Evolutionary conservation across 2,113 vertebrate genomes (phyloP), one percentile per base, ranked within the genome.

Genomic region (Recurvirostra avosetta): DNA sequence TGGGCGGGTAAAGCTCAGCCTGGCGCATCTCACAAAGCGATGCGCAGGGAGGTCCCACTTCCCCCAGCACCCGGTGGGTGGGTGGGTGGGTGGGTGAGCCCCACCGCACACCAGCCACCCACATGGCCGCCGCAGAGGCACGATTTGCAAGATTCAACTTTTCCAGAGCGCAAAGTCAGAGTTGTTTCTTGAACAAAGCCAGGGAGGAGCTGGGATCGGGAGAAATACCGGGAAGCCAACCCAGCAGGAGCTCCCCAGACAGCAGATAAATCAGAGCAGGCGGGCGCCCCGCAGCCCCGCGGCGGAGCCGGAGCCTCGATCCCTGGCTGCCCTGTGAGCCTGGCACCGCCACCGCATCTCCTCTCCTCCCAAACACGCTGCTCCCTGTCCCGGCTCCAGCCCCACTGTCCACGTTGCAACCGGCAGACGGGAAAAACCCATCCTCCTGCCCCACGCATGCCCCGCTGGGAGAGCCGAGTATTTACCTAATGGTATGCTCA

Each of bases 401-500:
- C 63, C 71, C 34, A 1, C 47, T 22, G 4, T 8, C 52, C 86
- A n/a, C 26, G 0, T 2, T 13, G 71, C 59, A 80, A n/a, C 40
- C 12, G 0, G 72, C 49, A 92, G 91, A 75, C 0, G 4, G 56
- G 65, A 38, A 50, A 45, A 93, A 14, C 6, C 27, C 38, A 19
- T 21, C 53, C 18, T 11, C 49, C 49, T 9, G 27, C 27, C 38
- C 32, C 3, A 1, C 6, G 1, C 49, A 2, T 4, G 45, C n/a
- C 87, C 21, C 2, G 8, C 61, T 32, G 32, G 27, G 26, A 32
- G 45, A 30, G 8, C 1, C 0, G 47, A 66, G 58, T 29, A 80
- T 94, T 98, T 98, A 99, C 99, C 99, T 99, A 93, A 99, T 99
- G 73, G 99, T 99, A 36, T 99, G 99, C 94, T 99, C 99, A 88